phyloP scores from a whole-genome alignment of 2,113 vertebrate genomes.

The Strix uralensis region DNA sequence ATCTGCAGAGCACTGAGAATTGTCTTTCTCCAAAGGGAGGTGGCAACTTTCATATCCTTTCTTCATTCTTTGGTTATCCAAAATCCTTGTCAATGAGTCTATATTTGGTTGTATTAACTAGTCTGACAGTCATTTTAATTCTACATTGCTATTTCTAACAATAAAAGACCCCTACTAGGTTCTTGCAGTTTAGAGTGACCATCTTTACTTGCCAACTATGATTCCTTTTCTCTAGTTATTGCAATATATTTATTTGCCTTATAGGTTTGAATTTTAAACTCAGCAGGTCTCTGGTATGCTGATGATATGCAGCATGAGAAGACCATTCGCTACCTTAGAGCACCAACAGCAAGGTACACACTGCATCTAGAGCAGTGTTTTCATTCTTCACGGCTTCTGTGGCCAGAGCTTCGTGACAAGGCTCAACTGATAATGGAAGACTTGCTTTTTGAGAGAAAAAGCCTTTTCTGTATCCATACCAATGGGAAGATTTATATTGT shows the following conservation, averaged over 20 bases:
- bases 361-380: background rate
- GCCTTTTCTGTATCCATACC: background rate
- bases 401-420: background rate
- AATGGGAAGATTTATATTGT: background rate
- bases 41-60: background rate
- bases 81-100: background rate
- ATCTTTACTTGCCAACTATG: background rate
- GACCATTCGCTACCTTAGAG: background rate
- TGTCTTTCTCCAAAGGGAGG: background rate
- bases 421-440: background rate
- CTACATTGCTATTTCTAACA: background rate
- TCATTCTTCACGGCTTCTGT: background rate
- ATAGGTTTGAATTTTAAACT: background rate
- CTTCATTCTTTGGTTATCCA: background rate
- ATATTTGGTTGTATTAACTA: background rate
- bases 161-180: background rate
- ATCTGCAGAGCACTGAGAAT: background rate
- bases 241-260: background rate
- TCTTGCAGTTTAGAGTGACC: background rate
- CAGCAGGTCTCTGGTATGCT: background rate
- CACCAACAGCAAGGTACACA: background rate
- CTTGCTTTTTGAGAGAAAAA: background rate
- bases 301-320: background rate
- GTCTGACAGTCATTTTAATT: background rate
- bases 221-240: background rate